Evolutionary conservation across 2,113 vertebrate species (phyloP).

Genomic region (Oreochromis spilurus): DNA sequence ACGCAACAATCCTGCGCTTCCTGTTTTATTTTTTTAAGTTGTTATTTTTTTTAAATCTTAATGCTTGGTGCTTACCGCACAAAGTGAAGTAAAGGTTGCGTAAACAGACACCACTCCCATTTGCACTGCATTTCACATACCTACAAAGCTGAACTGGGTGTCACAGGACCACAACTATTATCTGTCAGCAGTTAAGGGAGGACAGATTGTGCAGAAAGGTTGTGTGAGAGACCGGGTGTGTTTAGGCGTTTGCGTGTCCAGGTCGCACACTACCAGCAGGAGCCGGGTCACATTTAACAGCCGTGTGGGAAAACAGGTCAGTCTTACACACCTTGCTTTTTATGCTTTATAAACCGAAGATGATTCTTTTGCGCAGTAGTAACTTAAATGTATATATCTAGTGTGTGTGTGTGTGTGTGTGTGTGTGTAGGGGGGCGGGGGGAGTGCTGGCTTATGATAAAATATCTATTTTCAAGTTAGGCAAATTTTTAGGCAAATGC

Average conservation of each 20-base stretch:
- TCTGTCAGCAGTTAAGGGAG: not conserved
- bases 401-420: too few relatives aligned
- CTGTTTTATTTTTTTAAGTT: not conserved
- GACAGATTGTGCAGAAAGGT: not conserved
- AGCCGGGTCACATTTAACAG: not conserved
- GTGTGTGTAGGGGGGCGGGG: too few relatives aligned
- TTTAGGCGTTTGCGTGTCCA: not conserved
- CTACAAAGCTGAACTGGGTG: not conserved
- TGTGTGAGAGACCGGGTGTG: not conserved
- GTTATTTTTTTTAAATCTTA: not conserved
- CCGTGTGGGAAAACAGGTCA: not conserved
- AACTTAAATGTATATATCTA: too few relatives aligned
- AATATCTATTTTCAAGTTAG: not conserved
- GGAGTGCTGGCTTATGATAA: not conserved
- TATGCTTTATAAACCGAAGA: not conserved
- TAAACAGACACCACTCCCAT: not conserved
- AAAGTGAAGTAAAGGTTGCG: conserved; percentile 7
- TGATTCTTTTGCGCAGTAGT: not conserved
- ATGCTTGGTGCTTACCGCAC: not conserved
- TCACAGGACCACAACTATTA: not conserved
- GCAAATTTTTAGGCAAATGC: not conserved
- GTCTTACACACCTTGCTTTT: not conserved
- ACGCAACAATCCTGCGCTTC: fast-evolving
- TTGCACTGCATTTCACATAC: not conserved
- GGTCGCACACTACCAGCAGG: not conserved